phyloP scores from a whole-genome alignment of 2,113 vertebrate species.

The Loxodonta africana region DNA sequence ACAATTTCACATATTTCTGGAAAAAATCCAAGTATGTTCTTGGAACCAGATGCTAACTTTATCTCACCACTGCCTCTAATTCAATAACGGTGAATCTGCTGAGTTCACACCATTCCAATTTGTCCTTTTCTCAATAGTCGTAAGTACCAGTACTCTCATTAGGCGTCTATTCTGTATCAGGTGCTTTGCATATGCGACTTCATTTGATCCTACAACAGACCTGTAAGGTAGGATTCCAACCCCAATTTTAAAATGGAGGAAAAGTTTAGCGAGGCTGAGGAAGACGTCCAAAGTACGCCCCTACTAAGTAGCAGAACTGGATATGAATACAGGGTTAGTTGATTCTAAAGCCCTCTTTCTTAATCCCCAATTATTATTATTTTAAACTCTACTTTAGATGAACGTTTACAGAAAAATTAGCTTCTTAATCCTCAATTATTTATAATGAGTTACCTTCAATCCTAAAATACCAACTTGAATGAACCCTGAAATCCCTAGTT shows the following conservation, averaged over 20 bases:
- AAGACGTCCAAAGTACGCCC: not conserved
- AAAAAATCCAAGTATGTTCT: not conserved
- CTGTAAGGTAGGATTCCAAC: not conserved
- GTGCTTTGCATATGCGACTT: not conserved
- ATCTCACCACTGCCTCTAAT: conserved; percentile 25
- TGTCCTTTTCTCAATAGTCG: not conserved
- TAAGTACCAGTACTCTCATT: not conserved
- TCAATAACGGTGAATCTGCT: not conserved
- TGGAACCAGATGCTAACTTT: not conserved
- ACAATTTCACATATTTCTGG: not conserved
- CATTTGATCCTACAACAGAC: not conserved
- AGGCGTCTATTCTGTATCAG: not conserved
- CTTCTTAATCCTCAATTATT: not conserved
- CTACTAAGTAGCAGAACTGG: not conserved
- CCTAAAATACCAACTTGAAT: conserved; percentile 14
- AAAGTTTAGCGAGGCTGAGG: not conserved
- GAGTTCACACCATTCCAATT: not conserved
- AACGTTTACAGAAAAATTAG: too few species aligned
- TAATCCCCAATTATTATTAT: not conserved
- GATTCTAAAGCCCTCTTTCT: not conserved
- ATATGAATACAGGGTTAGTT: not conserved
- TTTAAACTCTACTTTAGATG: too few species aligned
- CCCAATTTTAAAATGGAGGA: not conserved
- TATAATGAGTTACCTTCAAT: conserved; percentile 38
- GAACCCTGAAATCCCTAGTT: conserved; percentile 47